Base-by-base conservation (phyloP, 1,140 invertebrate species). In the Drosophila arawakana region DNA sequence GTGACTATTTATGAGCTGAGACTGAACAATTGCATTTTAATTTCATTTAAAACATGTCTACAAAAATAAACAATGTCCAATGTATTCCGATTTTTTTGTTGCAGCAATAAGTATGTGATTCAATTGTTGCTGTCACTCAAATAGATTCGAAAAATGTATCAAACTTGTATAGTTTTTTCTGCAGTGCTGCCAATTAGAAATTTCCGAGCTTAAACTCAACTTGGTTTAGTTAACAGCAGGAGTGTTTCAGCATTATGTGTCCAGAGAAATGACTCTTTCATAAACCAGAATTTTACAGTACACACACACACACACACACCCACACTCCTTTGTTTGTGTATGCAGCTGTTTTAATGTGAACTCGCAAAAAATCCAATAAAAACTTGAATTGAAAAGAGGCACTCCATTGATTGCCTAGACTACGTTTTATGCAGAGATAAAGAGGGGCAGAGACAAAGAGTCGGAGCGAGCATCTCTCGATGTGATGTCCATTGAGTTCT, bases 201-300 rank as follows among this genome's bases (percentile, higher is more conserved):
- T 21, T 21, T 21, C 15, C 1, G 15, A 15, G 15, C 1, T 15
- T 15, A 15, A 15, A 15, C 0, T 15, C 15, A 15, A 15, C 15
- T 15, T 15, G 15, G 15, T 15, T 15, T 15, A 15, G 15, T 15
- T 58, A 41, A 10, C 2, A 43, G 15, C 37, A 25, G 39, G 34
- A 37, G 15, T 15, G 3, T 49, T 21, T 25, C 37, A 25, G 54
- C 39, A 18, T 44, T 21, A 50, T 13, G 13, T 43, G 46, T 55
- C 63, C 58, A 43, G 57, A 50, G 25, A 79, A 37, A 39, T 47
- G 11, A 41, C 7, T 7, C 37, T 37, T 70, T 46, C n/a, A 63
- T 39, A 63, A 47, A 13, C 18, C 18, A 2, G 47, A 44, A 69
- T 52, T 52, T 18, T 4, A 9, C 34, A 25, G 25, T 15, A 21